Evolutionary conservation across 2,888 invertebrate genomes (phyloP), one percentile per base, ranked within the genome.

Genomic region (Boloria euphrosyne): DNA sequence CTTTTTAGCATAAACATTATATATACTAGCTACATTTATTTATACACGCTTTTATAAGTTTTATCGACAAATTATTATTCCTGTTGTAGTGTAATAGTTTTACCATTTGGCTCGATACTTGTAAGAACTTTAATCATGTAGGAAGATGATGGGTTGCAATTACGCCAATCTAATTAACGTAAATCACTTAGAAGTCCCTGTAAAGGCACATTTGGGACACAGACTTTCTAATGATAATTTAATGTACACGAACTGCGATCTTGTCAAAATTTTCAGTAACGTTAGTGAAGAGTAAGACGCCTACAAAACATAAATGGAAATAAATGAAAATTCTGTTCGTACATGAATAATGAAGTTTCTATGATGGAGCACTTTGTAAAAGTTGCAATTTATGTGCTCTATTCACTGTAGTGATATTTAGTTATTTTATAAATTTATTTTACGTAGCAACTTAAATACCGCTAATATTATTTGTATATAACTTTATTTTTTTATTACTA

Each of bases 201-300:
- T 88, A 86, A 87, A 84, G 83, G 82, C 76, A 79, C 78, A 80
- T 83, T 81, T 78, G 78, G 79, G 81, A 76, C 80, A 82, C 62
- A 84, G 83, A 77, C 81, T 84, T 82, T 81, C 84, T 87, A 89
- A 89, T 85, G 85, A 84, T 83, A 86, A 85, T 86, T 85, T 86
- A 84, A 87, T 88, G 82, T 80, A 85, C 80, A 84, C 83, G 83
- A 88, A 85, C 86, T 76, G 79, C 83, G 76, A 81, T 84, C 84
- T 86, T 86, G 87, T 85, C 85, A 86, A 88, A 88, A 77, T 87
- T 89, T 84, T 81, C 78, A 79, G 79, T 80, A 78, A 79, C 80
- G 78, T 76, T 75, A 75, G 79, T 63, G 60, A 50, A 51, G 65
- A 50, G 55, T 55, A 69, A 60, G 31, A 54, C 55, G 60, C 55